phyloP scores from a whole-genome alignment of 2,888 invertebrate species.

The Notodonta dromedarius region DNA sequence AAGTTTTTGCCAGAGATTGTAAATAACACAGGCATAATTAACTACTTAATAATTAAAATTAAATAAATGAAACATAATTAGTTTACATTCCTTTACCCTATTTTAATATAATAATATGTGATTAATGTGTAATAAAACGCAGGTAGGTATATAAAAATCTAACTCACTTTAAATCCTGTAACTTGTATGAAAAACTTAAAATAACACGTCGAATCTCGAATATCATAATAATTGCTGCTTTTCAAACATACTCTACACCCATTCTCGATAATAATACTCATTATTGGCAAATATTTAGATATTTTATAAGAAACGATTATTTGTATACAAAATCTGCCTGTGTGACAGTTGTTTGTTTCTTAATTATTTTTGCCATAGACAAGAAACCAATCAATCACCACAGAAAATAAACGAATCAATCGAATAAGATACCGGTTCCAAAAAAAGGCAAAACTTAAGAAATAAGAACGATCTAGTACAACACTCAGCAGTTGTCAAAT shows the following conservation, averaged over 20 bases:
- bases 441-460: no score
- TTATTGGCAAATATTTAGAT: neutral
- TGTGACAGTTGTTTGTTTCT: neutral
- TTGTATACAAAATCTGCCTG: slow-evolving; percentile 12
- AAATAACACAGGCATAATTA: no score
- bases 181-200: slow-evolving; percentile 22
- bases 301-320: neutral
- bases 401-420: no score
- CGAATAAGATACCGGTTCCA: no score
- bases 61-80: no score
- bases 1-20: neutral
- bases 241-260: slow-evolving; percentile 28
- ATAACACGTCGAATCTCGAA: slow-evolving; percentile 24
- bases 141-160: neutral
- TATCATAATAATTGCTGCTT: slow-evolving; percentile 8
- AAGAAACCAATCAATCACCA: no score
- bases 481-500: neutral
- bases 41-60: no score
- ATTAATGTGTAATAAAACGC: no score
- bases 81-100: no score
- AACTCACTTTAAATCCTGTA: slow-evolving; percentile 22
- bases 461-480: no score
- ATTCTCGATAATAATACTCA: neutral
- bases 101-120: no score
- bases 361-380: no score